phyloP scores from a whole-genome alignment of 2,797 vertebrate species.

The Silurus aristotelis region DNA sequence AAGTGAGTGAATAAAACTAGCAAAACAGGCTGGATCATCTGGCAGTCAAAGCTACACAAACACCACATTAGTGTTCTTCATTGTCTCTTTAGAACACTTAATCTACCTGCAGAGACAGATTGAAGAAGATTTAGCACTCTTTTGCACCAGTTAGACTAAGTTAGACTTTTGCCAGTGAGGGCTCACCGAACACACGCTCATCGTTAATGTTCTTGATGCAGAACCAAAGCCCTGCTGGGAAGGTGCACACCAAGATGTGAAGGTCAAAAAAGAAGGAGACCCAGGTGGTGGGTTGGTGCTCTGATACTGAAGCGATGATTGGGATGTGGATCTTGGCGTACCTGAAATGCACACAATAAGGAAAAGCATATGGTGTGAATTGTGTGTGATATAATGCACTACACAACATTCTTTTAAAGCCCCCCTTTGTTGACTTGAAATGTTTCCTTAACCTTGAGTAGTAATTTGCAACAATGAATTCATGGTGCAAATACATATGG shows the following conservation, averaged over 20 bases:
- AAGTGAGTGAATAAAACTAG: neutral
- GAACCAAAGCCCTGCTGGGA: slow-evolving; percentile 99
- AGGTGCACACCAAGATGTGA: slow-evolving; percentile 98
- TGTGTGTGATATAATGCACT: neutral
- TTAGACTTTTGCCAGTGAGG: too few relatives aligned
- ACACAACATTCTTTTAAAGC: neutral
- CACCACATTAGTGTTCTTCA: too few relatives aligned
- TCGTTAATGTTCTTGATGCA: slow-evolving; percentile 96
- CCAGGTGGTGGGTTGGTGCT: slow-evolving; percentile 98
- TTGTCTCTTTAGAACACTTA: neutral
- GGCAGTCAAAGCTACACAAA: neutral
- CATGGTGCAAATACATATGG: slow-evolving; percentile 3
- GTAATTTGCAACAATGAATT: slow-evolving; percentile 7
- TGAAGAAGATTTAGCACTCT: neutral
- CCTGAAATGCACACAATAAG: slow-evolving; percentile 66
- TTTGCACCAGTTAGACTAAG: neutral
- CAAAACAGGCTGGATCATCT: neutral
- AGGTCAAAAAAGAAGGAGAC: slow-evolving; percentile 99
- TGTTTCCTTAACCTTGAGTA: neutral
- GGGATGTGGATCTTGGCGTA: slow-evolving; percentile 99
- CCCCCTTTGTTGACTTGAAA: neutral
- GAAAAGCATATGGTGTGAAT: slow-evolving; percentile 28
- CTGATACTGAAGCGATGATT: slow-evolving; percentile 98
- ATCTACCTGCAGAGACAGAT: neutral
- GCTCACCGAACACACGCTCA: slow-evolving; percentile 88